phyloP scores from a whole-genome alignment of 1,140 invertebrate genomes.

The Saccostrea glomerata region DNA sequence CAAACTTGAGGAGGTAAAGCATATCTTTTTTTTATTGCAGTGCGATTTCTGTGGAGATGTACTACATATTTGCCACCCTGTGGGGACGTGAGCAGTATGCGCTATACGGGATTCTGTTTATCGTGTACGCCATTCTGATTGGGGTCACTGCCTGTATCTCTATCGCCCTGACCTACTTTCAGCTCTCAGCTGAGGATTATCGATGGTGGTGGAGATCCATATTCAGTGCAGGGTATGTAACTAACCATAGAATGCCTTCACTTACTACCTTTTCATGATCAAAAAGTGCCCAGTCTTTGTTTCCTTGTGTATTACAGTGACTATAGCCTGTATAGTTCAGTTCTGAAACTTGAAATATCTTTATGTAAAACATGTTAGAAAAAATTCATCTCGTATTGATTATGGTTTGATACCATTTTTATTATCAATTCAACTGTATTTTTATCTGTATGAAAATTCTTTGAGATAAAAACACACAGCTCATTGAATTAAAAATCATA shows the following conservation, averaged over 20 bases:
- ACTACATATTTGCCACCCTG: constrained; percentile 82
- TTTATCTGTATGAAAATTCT: too few relatives aligned
- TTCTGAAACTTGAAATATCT: neutral
- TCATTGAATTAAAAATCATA: too few relatives aligned
- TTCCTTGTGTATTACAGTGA: too few relatives aligned
- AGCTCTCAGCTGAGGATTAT: constrained; percentile 81
- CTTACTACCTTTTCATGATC: neutral
- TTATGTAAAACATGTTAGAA: neutral
- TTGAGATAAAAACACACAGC: too few relatives aligned
- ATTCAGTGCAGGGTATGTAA: constrained; percentile 79
- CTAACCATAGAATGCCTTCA: neutral
- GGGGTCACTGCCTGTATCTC: constrained; percentile 82
- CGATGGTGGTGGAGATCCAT: constrained; percentile 83
- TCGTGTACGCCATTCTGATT: constrained; percentile 81
- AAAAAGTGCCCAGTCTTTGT: too few relatives aligned
- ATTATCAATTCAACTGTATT: too few relatives aligned
- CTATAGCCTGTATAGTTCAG: too few relatives aligned
- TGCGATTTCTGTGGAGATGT: constrained; percentile 82
- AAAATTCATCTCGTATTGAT: too few relatives aligned
- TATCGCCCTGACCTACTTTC: constrained; percentile 82
- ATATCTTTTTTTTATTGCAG: constrained; percentile 68
- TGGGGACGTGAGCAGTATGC: constrained; percentile 82
- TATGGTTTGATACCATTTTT: too few relatives aligned
- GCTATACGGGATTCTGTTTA: constrained; percentile 80
- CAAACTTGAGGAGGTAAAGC: too few relatives aligned